Base-by-base conservation (phyloP, 2,888 invertebrate species). In the Agelastica alni region DNA sequence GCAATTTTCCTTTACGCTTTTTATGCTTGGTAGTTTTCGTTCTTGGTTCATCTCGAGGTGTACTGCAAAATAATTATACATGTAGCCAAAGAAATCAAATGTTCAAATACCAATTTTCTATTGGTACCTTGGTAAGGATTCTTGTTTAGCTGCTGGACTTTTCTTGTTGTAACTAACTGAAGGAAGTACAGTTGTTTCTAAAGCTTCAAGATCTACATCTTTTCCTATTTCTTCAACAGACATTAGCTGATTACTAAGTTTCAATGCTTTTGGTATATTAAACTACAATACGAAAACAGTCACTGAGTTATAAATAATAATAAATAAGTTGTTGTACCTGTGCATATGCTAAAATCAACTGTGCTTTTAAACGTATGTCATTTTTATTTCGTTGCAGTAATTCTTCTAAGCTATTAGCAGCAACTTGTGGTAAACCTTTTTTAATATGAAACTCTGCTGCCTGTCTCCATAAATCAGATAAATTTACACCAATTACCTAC, bases 331-430 rank as follows among this genome's bases (percentile, higher is more conserved):
- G 59, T 53, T 28, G 62, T 69, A 80, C 80, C 73, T 86, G 83
- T 0, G 89, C 85, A 72, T 96, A 93, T 1, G 95, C 93, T 59
- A 93, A 86, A 4, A 97, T 91, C n/a, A 98, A 81, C 60, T 96
- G 89, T 1, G 96, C 96, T 41, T 93, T 77, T 0, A 89, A 86
- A 69, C 88, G 87, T 60, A 82, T 83, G 77, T 96, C 94, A 32
- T 81, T 79, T 0, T 93, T 91, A 63, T 91, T 87, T 2, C 85
- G 80, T 71, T 84, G 83, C 6, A 92, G 81, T 12, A 93, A 78
- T 69, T 91, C 88, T 75, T 93, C 93, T 60, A 93, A 81, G 70
- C 93, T 88, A 48, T 85, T 84, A 5, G 91, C 90, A 1, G 93
- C 93, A 1, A 86, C 86, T 60, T 85, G 82, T 0, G 87, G 83